Evolutionary conservation across 2,113 vertebrate genomes (phyloP).

Genomic region (Rhinogobius similis): DNA sequence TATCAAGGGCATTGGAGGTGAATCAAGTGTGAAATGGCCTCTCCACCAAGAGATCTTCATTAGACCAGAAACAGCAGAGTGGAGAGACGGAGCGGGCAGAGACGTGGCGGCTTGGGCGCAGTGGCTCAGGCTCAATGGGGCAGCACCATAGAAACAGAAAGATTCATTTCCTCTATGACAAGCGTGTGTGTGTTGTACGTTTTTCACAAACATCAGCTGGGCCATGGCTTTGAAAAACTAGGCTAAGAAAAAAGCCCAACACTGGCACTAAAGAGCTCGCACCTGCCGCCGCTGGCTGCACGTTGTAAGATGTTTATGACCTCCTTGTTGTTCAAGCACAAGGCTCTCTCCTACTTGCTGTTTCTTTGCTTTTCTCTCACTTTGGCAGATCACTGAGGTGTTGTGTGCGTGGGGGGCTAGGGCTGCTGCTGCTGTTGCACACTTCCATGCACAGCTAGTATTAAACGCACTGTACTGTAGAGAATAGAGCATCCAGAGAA

Average conservation of each 20-base stretch:
- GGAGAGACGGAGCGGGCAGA: conserved; percentile 41
- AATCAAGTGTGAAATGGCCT: conserved; percentile 75
- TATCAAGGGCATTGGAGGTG: conserved; percentile 58
- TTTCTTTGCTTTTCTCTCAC: conserved; percentile 24
- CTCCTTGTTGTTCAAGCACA: conserved; percentile 9
- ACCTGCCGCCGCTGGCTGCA: conserved; percentile 42
- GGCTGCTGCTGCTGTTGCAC: conserved; percentile 20
- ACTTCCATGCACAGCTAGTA: neutral
- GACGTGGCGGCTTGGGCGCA: conserved; percentile 31
- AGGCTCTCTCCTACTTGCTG: conserved; percentile 20
- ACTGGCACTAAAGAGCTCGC: conserved; percentile 35
- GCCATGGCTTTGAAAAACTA: conserved; percentile 53
- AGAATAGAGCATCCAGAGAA: conserved; percentile 22
- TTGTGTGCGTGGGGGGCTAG: conserved; percentile 13
- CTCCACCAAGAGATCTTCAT: conserved; percentile 69
- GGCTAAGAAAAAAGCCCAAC: neutral
- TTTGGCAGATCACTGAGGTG: conserved; percentile 36
- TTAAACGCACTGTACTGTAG: neutral
- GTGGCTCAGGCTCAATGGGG: conserved; percentile 41
- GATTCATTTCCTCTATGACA: conserved; percentile 71
- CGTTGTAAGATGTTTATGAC: conserved; percentile 34
- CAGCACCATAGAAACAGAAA: conserved; percentile 59
- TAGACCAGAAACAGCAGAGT: conserved; percentile 64
- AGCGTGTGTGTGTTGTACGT: conserved; percentile 59
- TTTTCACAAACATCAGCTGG: no score